Percentiles rank a stretch among this genome's conserved stretches.
phyloP scores from a whole-genome alignment of 2,888 invertebrate genomes.

The Emmelina monodactyla region DNA sequence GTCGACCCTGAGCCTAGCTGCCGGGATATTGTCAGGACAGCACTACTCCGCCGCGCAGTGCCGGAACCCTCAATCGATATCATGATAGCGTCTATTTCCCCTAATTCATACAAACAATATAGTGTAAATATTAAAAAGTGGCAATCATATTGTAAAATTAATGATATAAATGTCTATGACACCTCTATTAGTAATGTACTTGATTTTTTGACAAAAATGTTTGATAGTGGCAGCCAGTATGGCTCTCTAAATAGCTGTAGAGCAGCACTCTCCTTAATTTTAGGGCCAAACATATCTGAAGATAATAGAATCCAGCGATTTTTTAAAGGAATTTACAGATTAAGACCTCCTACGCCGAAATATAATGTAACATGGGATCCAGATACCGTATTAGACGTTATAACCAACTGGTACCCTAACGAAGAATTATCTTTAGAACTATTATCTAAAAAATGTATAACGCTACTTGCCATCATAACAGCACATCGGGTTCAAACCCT shows the following conservation, averaged over 20 bases:
- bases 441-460: conserved; percentile 15
- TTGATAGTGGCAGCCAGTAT: background rate
- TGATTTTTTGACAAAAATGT: background rate
- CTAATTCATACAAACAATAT: conserved; percentile 3
- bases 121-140: background rate
- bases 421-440: conserved; percentile 1
- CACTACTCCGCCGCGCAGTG: conserved; percentile 1
- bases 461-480: conserved; percentile 15
- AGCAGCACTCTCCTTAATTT: conserved; percentile 1
- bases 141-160: background rate
- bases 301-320: conserved; percentile 10
- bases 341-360: conserved; percentile 6
- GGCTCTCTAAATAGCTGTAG: conserved; percentile 2
- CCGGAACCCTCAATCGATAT: conserved; percentile 10
- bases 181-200: background rate
- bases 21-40: conserved; percentile 10
- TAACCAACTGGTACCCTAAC: conserved; percentile 1
- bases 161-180: background rate
- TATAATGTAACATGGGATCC: conserved; percentile 22
- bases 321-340: conserved; percentile 9
- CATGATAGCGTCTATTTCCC: conserved; percentile 4
- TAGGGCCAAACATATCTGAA: conserved; percentile 5
- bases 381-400: conserved; percentile 9
- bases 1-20: conserved; percentile 6
- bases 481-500: conserved; percentile 16